A percentile compares a stretch with the other conserved stretches of the same genome.
phyloP scores from a whole-genome alignment of 2,888 invertebrate species.

The Heliconius aoede region DNA sequence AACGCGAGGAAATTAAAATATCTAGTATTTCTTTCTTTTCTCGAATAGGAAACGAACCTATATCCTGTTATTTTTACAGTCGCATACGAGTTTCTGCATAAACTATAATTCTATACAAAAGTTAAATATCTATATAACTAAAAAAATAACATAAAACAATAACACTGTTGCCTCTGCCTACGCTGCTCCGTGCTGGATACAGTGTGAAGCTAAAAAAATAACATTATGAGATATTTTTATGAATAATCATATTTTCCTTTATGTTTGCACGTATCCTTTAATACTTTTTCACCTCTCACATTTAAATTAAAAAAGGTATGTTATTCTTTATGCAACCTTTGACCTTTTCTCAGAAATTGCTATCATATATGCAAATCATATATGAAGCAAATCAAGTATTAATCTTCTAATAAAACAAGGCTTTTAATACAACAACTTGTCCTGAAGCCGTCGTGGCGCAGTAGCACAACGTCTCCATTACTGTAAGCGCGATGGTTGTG shows the following conservation, averaged over 20 bases:
- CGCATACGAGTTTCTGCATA: too few relatives aligned
- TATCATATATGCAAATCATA: neutral
- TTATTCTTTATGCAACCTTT: constrained; percentile 1
- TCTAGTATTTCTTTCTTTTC: too few relatives aligned
- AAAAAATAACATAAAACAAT: too few relatives aligned
- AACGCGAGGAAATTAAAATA: too few relatives aligned
- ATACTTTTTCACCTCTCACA: constrained; percentile 1
- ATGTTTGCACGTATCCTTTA: neutral
- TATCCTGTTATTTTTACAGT: too few relatives aligned
- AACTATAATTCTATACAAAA: too few relatives aligned
- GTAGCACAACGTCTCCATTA: neutral
- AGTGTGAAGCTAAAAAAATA: too few relatives aligned
- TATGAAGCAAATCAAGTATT: neutral
- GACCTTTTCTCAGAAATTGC: neutral
- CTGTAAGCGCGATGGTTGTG: too few relatives aligned
- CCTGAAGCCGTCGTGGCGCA: neutral
- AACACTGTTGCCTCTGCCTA: too few relatives aligned
- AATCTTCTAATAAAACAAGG: neutral
- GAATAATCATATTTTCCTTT: neutral
- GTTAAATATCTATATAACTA: too few relatives aligned
- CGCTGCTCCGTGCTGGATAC: too few relatives aligned
- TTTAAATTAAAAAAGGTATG: neutral
- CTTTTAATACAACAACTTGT: neutral
- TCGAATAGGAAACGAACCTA: too few relatives aligned
- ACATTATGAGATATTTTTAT: neutral